Evolutionary conservation across 1,140 invertebrate genomes (phyloP).

Genomic region (Melitaea cinxia): DNA sequence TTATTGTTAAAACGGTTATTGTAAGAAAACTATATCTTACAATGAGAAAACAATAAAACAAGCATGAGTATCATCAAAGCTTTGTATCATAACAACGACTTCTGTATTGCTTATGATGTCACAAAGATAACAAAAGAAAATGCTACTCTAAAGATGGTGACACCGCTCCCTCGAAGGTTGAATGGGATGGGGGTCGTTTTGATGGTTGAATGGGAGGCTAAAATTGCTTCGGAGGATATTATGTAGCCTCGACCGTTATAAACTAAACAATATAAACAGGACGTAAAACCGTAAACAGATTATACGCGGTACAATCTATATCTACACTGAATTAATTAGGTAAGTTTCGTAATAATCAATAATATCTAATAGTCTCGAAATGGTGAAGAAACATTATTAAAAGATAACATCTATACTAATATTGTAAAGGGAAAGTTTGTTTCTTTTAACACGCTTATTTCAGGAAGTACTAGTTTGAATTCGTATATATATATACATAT

Average conservation of each 20-base stretch:
- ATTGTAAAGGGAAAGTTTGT: too few relatives aligned
- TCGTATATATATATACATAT: too few relatives aligned
- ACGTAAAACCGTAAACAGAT: background rate
- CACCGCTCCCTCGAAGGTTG: conserved; percentile 8
- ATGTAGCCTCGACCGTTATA: conserved; percentile 18
- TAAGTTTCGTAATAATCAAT: too few relatives aligned
- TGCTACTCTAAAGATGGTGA: conserved; percentile 19
- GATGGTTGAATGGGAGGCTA: conserved; percentile 16
- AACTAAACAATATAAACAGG: conserved; percentile 10
- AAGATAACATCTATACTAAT: too few relatives aligned
- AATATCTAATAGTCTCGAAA: too few relatives aligned
- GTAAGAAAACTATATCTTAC: background rate
- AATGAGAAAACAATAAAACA: background rate
- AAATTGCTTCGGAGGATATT: conserved; percentile 25
- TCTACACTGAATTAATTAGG: too few relatives aligned
- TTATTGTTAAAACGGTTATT: background rate
- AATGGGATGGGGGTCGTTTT: conserved; percentile 18
- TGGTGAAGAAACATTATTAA: too few relatives aligned
- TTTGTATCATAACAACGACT: background rate
- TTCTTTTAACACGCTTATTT: too few relatives aligned
- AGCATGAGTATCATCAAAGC: background rate
- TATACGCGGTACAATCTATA: background rate
- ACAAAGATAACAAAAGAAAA: conserved; percentile 28
- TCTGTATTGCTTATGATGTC: conserved; percentile 15
- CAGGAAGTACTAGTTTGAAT: too few relatives aligned